Evolutionary conservation across 2,797 vertebrate genomes (phyloP), one percentile per base, ranked within the genome.

Genomic region (Coilia nasus): DNA sequence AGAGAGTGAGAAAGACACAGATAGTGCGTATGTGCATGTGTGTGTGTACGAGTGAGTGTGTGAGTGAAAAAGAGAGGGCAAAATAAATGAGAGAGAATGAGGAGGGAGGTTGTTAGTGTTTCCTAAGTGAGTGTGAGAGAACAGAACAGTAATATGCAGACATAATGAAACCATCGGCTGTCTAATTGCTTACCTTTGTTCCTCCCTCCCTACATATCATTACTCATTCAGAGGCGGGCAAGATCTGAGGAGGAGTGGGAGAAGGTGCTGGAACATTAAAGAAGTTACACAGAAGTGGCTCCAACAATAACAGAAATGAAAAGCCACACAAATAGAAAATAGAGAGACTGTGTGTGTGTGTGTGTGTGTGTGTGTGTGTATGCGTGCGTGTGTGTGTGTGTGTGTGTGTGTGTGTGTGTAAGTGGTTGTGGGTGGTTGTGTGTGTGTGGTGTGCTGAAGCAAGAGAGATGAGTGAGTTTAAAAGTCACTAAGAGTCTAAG

Each of bases 101-200:
- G 67, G 17, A 75, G 67, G 67, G 67, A 75, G 67, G 62, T 15
- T 75, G 67, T 75, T 75, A 35, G 67, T 75, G 28, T 67, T 31
- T 1, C 25, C 11, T 41, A 35, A 78, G 71, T 44, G 35, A 44
- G 71, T 21, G 71, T 0, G 71, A 44, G 71, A n/a, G 71, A 78
- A 15, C 9, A 75, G 67, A 78, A 7, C 71, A 78, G 35, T 44
- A 10, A 19, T 78, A 44, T 78, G 71, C 35, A 44, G 71, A 78
- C 71, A 78, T 21, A 44, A 44, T 78, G 71, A 78, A 78, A 78
- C 31, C 71, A 44, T 44, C 6, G 71, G 1, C 71, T 78, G 71
- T 78, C 35, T 78, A 78, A 78, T 78, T 78, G 71, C 71, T 11
- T 15, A 19, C 23, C 71, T 78, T 78, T 78, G 71, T 78, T 15